Base-by-base conservation (phyloP, 2,888 invertebrate genomes). In the Euzetes globulus region DNA sequence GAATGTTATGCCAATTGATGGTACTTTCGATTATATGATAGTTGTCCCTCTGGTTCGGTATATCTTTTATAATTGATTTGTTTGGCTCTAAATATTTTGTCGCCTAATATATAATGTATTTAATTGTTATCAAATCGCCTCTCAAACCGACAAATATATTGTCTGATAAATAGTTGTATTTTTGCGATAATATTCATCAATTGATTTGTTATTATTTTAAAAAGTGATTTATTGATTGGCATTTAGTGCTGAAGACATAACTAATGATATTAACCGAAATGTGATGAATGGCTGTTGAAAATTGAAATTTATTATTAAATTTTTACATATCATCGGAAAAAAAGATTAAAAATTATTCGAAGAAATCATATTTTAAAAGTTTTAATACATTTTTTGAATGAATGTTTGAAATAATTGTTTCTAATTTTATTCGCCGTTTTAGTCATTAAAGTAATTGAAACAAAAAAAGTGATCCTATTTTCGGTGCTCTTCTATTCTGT, bases 181-280 rank as follows among this genome's bases (percentile, higher is more conserved):
- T 60, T 22, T 60, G 15, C 27, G 29, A 60, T 33, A 60, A 17
- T 29, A 22, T 33, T 60, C 27, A 33, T 60, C 11, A 17, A 60
- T 29, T 29, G 11, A 29, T 22, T 60, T 60, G 60, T 60, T 60
- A 60, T 60, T 60, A 60, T 60, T 60, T 60, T n/a, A n/a, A 47
- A 29, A 60, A 60, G 60, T n/a, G 60, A 60, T 60, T 60, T 60
- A 60, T 60, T 60, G 29, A 7, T 29, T 60, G 60, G 60, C 60
- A 60, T 60, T 60, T 60, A 22, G 60, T 33, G 55, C 55, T 55
- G 22, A 55, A 55, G 5, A 33, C 33, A 4, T 33, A 47, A 27
- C 60, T 60, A 60, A 60, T 60, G 1, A 60, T 55, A 55, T 60
- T 60, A 60, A 60, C 60, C 17, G 60, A 60, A 22, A 60, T 60